Evolutionary conservation across 2,888 invertebrate genomes (phyloP), one percentile per base, ranked within the genome.

Genomic region (Hypomecis punctinalis): DNA sequence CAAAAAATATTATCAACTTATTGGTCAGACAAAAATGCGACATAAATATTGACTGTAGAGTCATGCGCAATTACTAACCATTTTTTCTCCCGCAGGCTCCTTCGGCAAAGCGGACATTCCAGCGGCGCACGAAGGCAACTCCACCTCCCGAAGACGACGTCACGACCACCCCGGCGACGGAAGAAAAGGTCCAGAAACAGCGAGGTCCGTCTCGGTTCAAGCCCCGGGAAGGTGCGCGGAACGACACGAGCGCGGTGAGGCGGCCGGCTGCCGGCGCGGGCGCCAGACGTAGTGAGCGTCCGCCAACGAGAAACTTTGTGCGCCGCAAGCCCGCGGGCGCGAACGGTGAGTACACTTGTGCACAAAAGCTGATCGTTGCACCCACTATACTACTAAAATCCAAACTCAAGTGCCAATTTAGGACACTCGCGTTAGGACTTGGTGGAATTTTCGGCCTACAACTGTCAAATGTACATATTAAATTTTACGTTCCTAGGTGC

Each of bases 51-150:
- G n/a, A n/a, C n/a, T n/a, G n/a, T n/a, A n/a, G n/a, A n/a, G n/a
- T n/a, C n/a, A n/a, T 13, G 39, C 43, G 8, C 9, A 63, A 66
- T 68, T 36, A 73, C 73, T 73, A 66, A 75, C 75, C 75, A 58
- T 60, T 10, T 37, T 71, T 81, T 73, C 69, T 72, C 78, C 81
- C 74, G 63, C 89, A 92, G 92, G 77, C 77, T 63, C 89, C 91
- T 91, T 76, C 77, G 53, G 71, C 77, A 55, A 88, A 84, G 67
- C 86, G 89, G 58, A 81, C 80, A 70, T 91, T 92, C 88, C 83
- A 84, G 61, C 86, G 91, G 1, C 91, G 92, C 68, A 92, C 90
- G 61, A 91, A 90, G 78, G 84, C 90, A 36, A 89, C 91, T 1
- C 77, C 87, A 0, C 78, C 86, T 9, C 85, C 90, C 40, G 82